Evolutionary conservation across 2,888 invertebrate genomes (phyloP), one percentile per base, ranked within the genome.

Genomic region (Leptopilina drosophilae): DNA sequence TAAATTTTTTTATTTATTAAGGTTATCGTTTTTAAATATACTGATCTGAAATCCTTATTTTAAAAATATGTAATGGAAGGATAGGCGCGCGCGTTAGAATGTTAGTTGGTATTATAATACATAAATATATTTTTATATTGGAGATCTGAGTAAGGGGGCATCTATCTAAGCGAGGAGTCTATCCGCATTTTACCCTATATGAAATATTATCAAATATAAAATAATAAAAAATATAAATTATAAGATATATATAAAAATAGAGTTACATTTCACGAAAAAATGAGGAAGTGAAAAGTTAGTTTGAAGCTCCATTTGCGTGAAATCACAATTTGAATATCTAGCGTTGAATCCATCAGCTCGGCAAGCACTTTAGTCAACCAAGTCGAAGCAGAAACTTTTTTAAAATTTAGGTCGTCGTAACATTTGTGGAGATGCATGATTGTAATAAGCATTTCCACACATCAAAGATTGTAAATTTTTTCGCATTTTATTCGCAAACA

Each of bases 321-420:
- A 56, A 56, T 56, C 69, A 56, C 56, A 33, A 73, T 73, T 56
- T 73, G 33, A 73, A 53, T 53, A 73, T 73, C 69, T 73, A 56
- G 69, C 26, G 56, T 49, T 73, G 69, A 56, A 73, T 73, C 69
- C 69, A 73, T 73, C 69, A 73, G 56, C 53, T 53, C n/a, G 26
- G 69, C 69, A 56, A 73, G 69, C 69, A 53, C 53, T 73, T 73
- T 53, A 73, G 69, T 73, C 69, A 56, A 33, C 69, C 69, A 67
- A 67, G n/a, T 20, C 67, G 46, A 15, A 56, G 33, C 26, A 56
- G 69, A 14, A 56, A 73, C 67, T 73, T 73, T 56, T 40, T 26
- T 73, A 73, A 73, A 73, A 73, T 73, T 73, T 73, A 73, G 69
- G 69, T 73, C 69, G 69, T 53, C 67, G 69, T 53, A 73, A 73